These are phyloP conservation scores for Pseudeuparius sepicola DNA, from an alignment of 2,888 invertebrate genomes.

Conservation along the genomic window DNA sequence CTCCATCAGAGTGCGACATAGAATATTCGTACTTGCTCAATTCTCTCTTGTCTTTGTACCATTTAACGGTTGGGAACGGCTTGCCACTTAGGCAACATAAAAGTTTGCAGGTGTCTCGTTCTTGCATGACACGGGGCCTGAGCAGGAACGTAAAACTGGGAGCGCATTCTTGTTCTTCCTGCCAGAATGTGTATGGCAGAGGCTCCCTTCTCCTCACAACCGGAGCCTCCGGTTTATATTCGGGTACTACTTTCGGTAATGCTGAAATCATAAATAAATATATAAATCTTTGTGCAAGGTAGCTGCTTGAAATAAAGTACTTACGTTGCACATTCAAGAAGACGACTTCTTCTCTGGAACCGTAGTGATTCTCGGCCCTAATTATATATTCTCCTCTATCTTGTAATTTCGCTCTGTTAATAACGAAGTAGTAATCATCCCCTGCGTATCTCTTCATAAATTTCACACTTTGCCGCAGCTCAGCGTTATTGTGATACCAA, in stretches of 20 bases:
- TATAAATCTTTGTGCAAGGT: no score
- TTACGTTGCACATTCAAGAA: conserved; percentile 93
- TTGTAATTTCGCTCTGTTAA: conserved; percentile 89
- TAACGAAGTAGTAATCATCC: conserved; percentile 95
- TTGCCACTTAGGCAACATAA: conserved; percentile 93
- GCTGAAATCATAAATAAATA: conserved; percentile 43
- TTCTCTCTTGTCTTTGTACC: conserved; percentile 88
- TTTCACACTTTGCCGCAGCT: conserved; percentile 93
- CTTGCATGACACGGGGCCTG: conserved; percentile 96
- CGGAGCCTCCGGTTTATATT: conserved; percentile 56
- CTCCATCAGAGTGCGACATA: conserved; percentile 87
- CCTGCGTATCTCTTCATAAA: conserved; percentile 97
- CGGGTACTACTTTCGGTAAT: conserved; percentile 60
- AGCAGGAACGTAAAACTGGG: conserved; percentile 98
- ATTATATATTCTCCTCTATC: conserved; percentile 98
- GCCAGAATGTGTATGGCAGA: conserved; percentile 80
- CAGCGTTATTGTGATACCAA: conserved; percentile 90
- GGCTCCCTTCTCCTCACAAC: conserved; percentile 71
- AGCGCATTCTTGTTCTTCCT: conserved; percentile 85
- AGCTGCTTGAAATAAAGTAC: no score
- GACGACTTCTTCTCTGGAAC: conserved; percentile 89
- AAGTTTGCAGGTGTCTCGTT: conserved; percentile 91
- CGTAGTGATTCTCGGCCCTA: conserved; percentile 92
- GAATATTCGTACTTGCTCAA: conserved; percentile 84
- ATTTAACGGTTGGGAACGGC: conserved; percentile 87